phyloP scores from a whole-genome alignment of 2,797 vertebrate species.

The Epinephelus coioides region DNA sequence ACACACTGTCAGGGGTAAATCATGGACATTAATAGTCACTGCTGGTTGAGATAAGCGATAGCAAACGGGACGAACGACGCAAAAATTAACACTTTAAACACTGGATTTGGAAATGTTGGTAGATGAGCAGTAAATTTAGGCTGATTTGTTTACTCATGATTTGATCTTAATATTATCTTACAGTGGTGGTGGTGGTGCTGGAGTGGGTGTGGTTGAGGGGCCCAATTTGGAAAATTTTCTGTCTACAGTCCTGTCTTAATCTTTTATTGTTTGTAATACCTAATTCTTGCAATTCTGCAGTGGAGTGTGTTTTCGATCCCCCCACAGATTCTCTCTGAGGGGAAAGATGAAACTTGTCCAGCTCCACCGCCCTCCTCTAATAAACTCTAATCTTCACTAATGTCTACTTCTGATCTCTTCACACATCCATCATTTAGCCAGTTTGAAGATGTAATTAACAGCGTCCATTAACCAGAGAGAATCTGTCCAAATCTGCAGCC shows the following conservation, averaged over 20 bases:
- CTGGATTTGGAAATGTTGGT: too few relatives aligned
- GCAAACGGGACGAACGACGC: too few relatives aligned
- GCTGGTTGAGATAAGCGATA: too few relatives aligned
- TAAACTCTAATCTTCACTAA: conserved; percentile 25
- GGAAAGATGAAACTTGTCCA: not conserved
- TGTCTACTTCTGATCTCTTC: conserved; percentile 11
- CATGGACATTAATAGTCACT: too few relatives aligned
- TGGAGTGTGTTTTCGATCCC: not conserved
- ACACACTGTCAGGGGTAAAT: too few relatives aligned
- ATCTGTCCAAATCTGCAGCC: conserved; percentile 1
- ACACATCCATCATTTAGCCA: conserved; percentile 19
- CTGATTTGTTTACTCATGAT: too few relatives aligned
- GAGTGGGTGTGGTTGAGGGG: too few relatives aligned
- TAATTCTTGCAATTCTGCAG: not conserved
- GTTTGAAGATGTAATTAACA: conserved; percentile 28
- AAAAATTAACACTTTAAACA: too few relatives aligned
- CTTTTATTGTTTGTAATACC: not conserved
- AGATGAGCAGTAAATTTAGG: too few relatives aligned
- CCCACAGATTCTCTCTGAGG: conserved; percentile 8
- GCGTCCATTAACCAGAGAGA: conserved; percentile 2
- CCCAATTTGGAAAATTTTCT: too few relatives aligned
- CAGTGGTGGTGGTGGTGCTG: too few relatives aligned
- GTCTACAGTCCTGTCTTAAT: not conserved
- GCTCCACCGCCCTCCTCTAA: conserved; percentile 11
- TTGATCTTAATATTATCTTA: too few relatives aligned